These are phyloP conservation scores for Phylloscopus whistleri DNA, from an alignment of 2,113 vertebrate genomes.

Conservation along the genomic window DNA sequence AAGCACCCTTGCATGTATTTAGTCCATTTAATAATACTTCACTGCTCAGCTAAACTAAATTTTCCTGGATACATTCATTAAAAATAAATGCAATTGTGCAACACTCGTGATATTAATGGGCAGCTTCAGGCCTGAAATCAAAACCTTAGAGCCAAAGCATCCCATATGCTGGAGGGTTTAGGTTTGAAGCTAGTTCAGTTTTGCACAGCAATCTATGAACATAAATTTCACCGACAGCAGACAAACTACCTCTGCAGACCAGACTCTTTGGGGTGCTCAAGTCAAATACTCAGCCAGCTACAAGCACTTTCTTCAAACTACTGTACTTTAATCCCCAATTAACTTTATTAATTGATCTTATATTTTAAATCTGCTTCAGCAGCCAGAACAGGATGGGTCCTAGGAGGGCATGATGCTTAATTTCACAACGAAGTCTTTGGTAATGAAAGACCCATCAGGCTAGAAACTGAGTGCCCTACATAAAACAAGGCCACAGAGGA, in stretches of 20 bases:
- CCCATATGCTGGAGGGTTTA: background rate
- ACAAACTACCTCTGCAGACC: background rate
- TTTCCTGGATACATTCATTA: background rate
- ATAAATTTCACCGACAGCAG: background rate
- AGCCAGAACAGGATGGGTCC: background rate
- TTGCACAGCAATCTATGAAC: background rate
- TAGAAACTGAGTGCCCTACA: constrained; percentile 17
- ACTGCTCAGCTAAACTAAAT: background rate
- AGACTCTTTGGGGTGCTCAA: background rate
- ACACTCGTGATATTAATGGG: background rate
- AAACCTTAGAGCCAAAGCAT: background rate
- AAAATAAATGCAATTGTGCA: background rate
- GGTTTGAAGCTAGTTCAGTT: background rate
- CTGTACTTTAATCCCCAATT: background rate
- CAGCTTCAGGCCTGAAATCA: background rate
- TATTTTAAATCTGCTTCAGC: constrained; percentile 29
- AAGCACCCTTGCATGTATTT: background rate
- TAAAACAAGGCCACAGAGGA: constrained; percentile 45
- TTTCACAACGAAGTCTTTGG: background rate
- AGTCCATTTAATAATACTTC: background rate
- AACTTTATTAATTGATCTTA: constrained; percentile 21
- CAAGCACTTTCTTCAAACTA: background rate
- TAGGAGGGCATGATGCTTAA: background rate
- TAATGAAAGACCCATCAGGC: constrained; percentile 45
- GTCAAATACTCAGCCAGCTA: background rate